Conservation (phyloP, 2,888 invertebrate species). For the Proisotoma minuta region DNA sequence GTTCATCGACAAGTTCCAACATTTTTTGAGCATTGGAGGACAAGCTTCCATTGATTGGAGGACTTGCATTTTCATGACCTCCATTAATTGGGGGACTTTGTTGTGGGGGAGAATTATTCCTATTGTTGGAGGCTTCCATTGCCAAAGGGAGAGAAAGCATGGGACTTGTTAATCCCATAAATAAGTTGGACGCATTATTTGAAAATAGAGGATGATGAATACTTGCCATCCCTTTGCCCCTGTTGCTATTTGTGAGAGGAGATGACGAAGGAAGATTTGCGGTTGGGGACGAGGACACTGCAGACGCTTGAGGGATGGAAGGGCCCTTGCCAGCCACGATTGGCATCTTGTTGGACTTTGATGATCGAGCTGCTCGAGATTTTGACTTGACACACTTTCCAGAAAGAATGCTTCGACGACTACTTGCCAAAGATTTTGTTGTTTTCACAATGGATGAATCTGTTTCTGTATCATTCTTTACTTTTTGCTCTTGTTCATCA, state of each 20-base stretch:
- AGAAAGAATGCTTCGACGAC: slow-evolving; percentile 6
- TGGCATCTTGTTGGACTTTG: background rate
- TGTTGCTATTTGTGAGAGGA: background rate
- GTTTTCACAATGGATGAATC: background rate
- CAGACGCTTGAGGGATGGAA: background rate
- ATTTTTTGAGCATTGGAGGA: slow-evolving; percentile 22
- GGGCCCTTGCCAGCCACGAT: slow-evolving; percentile 6
- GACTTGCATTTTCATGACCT: slow-evolving; percentile 23
- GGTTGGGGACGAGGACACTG: background rate
- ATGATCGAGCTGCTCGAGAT: background rate
- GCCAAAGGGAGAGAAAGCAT: slow-evolving; percentile 18
- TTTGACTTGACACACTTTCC: background rate
- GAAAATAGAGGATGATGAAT: slow-evolving; percentile 8
- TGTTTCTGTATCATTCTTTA: slow-evolving; percentile 9
- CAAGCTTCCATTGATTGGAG: background rate
- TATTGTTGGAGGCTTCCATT: slow-evolving; percentile 22
- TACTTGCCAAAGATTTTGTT: slow-evolving; percentile 10
- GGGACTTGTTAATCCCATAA: slow-evolving; percentile 21
- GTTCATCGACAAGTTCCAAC: slow-evolving; percentile 42
- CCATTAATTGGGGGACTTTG: slow-evolving; percentile 17
- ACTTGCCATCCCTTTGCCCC: background rate
- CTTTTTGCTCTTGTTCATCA: slow-evolving; percentile 22
- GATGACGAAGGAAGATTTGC: background rate
- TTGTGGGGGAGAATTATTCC: slow-evolving; percentile 24
- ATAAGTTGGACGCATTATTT: slow-evolving; percentile 13